These are phyloP conservation scores for Micromesistius poutassou DNA, from an alignment of 2,797 vertebrate species.

Conservation along the genomic window DNA sequence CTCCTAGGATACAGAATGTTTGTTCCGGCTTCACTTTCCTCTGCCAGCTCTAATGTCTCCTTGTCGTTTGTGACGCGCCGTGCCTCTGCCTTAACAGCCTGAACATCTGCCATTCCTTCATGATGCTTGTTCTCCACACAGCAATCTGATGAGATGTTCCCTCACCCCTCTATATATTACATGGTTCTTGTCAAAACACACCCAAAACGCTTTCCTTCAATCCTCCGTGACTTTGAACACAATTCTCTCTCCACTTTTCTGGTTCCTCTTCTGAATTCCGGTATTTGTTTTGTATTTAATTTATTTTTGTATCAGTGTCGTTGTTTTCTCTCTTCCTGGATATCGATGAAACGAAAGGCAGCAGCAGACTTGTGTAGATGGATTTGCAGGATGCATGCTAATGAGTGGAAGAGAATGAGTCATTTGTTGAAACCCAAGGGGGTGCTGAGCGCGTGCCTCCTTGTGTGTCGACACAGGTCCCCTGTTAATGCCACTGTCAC, in stretches of 20 bases:
- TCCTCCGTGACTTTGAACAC: conserved; percentile 41
- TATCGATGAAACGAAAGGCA: conserved; percentile 43
- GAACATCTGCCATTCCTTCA: conserved; percentile 23
- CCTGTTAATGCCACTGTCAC: conserved; percentile 54
- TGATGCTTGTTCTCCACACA: conserved; percentile 41
- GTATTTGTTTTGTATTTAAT: conserved; percentile 22
- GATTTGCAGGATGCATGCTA: conserved; percentile 43
- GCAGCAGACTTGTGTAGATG: conserved; percentile 27
- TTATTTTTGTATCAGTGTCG: background rate
- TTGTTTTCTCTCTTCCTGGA: conserved; percentile 11
- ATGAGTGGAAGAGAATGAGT: conserved; percentile 46
- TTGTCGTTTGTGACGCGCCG: conserved; percentile 6
- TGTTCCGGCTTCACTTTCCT: conserved; percentile 14
- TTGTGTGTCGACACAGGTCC: conserved; percentile 52
- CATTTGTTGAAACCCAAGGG: conserved; percentile 59
- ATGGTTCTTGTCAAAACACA: conserved; percentile 1
- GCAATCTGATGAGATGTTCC: conserved; percentile 37
- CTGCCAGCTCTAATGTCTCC: background rate
- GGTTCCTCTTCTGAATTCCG: conserved; percentile 1
- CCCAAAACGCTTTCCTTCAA: conserved; percentile 20
- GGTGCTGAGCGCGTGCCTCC: conserved; percentile 54
- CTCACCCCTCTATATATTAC: conserved; percentile 19
- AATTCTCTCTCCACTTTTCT: conserved; percentile 9
- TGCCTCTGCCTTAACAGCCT: conserved; percentile 10
- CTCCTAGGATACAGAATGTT: conserved; percentile 18